phyloP scores from a whole-genome alignment of 2,797 vertebrate genomes.

The Chloroceryle inda region DNA sequence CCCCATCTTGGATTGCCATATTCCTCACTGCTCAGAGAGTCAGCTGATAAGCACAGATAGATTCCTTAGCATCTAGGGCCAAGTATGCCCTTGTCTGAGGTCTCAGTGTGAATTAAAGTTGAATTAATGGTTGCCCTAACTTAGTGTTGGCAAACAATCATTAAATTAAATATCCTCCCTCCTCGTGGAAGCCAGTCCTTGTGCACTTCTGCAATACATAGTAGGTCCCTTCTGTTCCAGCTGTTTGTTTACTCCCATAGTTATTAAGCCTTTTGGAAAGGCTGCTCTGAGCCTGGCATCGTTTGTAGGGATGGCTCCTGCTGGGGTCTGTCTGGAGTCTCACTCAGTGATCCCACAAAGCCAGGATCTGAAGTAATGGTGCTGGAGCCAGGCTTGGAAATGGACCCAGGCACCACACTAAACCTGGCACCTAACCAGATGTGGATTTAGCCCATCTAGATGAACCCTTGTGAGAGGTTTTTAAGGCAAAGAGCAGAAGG shows the following conservation, averaged over 20 bases:
- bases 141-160: background rate
- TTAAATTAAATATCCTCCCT: background rate
- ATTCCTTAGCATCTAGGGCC: background rate
- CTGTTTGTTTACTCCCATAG: background rate
- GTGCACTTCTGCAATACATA: background rate
- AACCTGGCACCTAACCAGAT: background rate
- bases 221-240: background rate
- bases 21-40: background rate
- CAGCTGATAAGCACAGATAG: background rate
- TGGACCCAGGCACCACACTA: background rate
- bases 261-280: constrained; percentile 2
- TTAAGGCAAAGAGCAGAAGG: background rate
- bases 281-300: background rate
- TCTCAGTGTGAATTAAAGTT: background rate
- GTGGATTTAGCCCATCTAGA: background rate
- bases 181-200: background rate
- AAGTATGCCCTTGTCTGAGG: background rate
- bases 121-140: background rate
- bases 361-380: background rate
- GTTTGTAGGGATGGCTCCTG: background rate
- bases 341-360: background rate
- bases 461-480: background rate
- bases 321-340: background rate
- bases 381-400: constrained; percentile 13
- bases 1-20: background rate